Percentiles rank a stretch among this genome's conserved stretches.
phyloP scores from a whole-genome alignment of 2,888 invertebrate species.

The Dorcus parallelipipedus region DNA sequence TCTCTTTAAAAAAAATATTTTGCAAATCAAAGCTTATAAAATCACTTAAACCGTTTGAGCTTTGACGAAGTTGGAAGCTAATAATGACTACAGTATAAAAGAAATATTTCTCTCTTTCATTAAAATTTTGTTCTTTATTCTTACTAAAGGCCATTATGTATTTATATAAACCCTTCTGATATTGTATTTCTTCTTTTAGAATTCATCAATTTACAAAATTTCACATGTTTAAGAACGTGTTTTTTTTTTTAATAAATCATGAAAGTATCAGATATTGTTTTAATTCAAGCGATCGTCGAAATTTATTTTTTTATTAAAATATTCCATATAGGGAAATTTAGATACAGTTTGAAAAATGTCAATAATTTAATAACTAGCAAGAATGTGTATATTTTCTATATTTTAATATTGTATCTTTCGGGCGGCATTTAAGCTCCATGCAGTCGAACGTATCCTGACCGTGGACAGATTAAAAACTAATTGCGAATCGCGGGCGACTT shows the following conservation, averaged over 20 bases:
- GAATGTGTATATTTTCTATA: slow-evolving; percentile 28
- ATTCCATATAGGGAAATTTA: not conserved
- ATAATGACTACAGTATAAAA: too few relatives aligned
- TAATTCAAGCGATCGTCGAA: not conserved
- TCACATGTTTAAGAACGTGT: too few relatives aligned
- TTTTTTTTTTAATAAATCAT: not conserved
- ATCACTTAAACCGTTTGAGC: too few relatives aligned
- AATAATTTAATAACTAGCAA: slow-evolving; percentile 46
- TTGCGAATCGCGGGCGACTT: slow-evolving; percentile 31
- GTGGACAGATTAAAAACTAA: slow-evolving; percentile 33
- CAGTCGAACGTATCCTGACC: slow-evolving; percentile 24
- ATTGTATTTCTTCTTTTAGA: too few relatives aligned
- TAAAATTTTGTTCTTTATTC: too few relatives aligned
- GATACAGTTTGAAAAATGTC: slow-evolving; percentile 30
- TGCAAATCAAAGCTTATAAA: too few relatives aligned
- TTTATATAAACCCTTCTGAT: too few relatives aligned
- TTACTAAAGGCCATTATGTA: too few relatives aligned
- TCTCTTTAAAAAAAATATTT: too few relatives aligned
- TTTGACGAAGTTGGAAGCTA: too few relatives aligned
- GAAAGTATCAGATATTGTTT: not conserved
- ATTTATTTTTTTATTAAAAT: not conserved
- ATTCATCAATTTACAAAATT: too few relatives aligned
- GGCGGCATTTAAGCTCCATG: slow-evolving; percentile 35
- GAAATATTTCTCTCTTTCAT: too few relatives aligned
- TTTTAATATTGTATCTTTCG: slow-evolving; percentile 26